Base-by-base conservation (phyloP, 2,888 invertebrate species). In the Pristionchus fissidentatus region DNA sequence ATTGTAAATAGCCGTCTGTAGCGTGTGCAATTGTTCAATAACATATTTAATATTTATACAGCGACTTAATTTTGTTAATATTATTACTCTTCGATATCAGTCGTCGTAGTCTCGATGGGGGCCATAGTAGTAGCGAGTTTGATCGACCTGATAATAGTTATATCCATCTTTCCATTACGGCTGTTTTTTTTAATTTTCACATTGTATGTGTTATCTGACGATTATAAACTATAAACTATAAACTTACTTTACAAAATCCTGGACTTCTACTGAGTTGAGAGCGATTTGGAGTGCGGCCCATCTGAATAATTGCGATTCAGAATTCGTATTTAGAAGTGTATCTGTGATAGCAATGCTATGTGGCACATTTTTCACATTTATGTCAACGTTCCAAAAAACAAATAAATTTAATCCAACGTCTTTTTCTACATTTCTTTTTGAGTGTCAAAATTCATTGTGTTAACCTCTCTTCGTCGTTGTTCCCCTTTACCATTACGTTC, bases 181-280 rank as follows among this genome's bases (percentile, higher is more conserved):
- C n/a, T 52, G 52, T 52, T 22, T 52, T 52, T 52, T 19, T 52
- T 22, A 52, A 52, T 52, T 22, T 52, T n/a, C 32, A 32, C 13
- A 60, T 32, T 60, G 10, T 60, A 57, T 26, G 26, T n/a, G 29
- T 29, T 3, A 32, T 57, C 29, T 60, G 15, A 32, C 13, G 15
- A 10, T 26, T 60, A 62, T 62, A 32, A 3, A 35, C n/a, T 35
- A 62, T 62, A 55, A 55, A 55, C 8, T n/a, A n/a, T n/a, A 73
- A 15, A 73, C 75, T 49, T 19, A 77, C 75, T 77, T 77, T 26
- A 77, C 29, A 5, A 3, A 77, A 26, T 77, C 75, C 22, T 49
- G 19, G 7, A 77, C 75, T 13, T 77, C 75, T n/a, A 49, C 75
- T 0, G 75, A 77, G 32, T 77, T 77, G 49, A 77, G 29, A 10